A percentile compares a stretch with the other conserved stretches of the same genome.
Evolutionary conservation across 2,797 vertebrate species (phyloP).

Genomic region (Scyliorhinus canicula): DNA sequence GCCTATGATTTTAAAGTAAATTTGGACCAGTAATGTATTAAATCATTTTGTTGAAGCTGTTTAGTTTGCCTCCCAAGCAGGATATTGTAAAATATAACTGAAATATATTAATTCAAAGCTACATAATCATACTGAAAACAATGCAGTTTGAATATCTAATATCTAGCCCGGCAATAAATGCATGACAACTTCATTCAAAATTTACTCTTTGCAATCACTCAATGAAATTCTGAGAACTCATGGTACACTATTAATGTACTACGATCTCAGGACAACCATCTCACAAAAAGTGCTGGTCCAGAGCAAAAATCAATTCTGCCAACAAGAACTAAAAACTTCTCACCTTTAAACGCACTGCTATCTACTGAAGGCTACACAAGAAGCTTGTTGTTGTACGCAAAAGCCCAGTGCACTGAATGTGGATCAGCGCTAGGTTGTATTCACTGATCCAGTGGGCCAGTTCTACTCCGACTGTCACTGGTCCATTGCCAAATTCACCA

Average conservation of each 20-base stretch:
- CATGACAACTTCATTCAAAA: background rate
- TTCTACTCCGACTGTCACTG: conserved; percentile 6
- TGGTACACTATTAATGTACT: background rate
- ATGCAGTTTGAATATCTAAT: background rate
- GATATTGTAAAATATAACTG: background rate
- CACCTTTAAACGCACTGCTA: conserved; percentile 22
- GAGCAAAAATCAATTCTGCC: background rate
- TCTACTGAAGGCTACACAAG: conserved; percentile 18
- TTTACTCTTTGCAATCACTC: background rate
- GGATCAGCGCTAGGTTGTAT: conserved; percentile 16
- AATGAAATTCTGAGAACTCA: background rate
- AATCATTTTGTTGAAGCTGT: background rate
- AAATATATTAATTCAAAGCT: background rate
- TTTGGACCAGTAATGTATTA: background rate
- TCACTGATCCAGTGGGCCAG: conserved; percentile 29
- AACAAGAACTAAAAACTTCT: background rate
- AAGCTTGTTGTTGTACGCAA: background rate
- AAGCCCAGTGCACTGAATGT: conserved; percentile 10
- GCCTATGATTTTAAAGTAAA: background rate
- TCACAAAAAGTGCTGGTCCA: background rate
- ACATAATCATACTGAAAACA: background rate
- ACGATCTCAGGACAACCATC: background rate
- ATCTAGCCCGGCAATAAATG: background rate
- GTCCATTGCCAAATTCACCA: conserved; percentile 36
- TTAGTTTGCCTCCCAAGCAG: background rate